Conservation (phyloP, 2,113 vertebrate genomes). For the Laticauda colubrina region DNA sequence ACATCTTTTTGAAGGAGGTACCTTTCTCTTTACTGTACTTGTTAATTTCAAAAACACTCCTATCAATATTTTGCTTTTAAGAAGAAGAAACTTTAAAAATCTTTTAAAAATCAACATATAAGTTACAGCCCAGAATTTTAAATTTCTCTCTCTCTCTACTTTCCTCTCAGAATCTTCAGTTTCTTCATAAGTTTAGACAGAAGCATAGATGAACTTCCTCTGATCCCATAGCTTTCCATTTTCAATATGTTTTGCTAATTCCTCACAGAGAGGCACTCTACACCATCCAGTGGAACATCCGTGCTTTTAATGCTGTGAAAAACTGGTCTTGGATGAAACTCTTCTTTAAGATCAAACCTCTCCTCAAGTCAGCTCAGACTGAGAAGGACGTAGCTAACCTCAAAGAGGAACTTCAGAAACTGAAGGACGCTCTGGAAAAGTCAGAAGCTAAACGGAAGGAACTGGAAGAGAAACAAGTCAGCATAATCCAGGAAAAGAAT, state of each 20-base stretch:
- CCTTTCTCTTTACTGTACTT: background rate
- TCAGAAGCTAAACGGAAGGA: conserved; percentile 87
- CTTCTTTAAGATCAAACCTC: conserved; percentile 95
- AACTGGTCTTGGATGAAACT: conserved; percentile 98
- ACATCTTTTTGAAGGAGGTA: background rate
- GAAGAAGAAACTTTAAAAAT: background rate
- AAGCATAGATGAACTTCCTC: background rate
- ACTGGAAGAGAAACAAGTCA: conserved; percentile 89
- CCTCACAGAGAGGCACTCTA: conserved; percentile 66
- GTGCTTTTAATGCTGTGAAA: conserved; percentile 89
- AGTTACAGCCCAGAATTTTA: background rate
- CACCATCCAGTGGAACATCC: conserved; percentile 94
- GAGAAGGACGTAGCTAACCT: conserved; percentile 86
- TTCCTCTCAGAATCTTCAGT: background rate
- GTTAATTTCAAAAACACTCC: background rate
- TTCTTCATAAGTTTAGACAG: background rate
- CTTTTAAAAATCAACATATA: background rate
- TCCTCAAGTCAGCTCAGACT: conserved; percentile 85
- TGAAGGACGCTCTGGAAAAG: conserved; percentile 86
- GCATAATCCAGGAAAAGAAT: conserved; percentile 90
- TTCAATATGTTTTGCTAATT: background rate
- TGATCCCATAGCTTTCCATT: background rate
- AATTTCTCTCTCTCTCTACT: background rate
- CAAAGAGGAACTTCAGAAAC: conserved; percentile 84
- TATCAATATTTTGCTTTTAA: background rate